Conservation (phyloP, 2,888 invertebrate species). For the Alloplasta piceator region DNA sequence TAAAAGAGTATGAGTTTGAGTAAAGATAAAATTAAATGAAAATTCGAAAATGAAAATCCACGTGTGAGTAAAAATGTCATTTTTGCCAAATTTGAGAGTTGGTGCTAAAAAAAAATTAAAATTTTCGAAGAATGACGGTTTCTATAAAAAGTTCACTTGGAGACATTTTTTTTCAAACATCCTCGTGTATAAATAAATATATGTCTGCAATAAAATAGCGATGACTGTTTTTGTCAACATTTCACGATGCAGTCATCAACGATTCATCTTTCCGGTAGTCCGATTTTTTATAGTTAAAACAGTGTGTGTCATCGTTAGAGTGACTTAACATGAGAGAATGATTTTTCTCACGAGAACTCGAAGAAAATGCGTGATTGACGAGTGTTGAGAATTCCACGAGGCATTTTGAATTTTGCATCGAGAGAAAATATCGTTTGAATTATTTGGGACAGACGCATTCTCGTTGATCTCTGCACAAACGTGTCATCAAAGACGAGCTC, state of each 20-base stretch:
- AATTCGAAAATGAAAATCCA: too few relatives aligned
- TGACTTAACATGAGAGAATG: not conserved
- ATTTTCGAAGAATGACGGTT: too few relatives aligned
- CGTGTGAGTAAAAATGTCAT: too few relatives aligned
- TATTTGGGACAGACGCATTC: slow-evolving; percentile 35
- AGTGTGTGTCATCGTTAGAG: not conserved
- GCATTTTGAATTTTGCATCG: slow-evolving; percentile 18
- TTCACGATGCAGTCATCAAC: not conserved
- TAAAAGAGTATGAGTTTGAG: too few relatives aligned
- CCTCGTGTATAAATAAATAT: too few relatives aligned
- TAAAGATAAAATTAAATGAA: too few relatives aligned
- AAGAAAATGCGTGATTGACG: slow-evolving; percentile 16
- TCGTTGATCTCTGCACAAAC: not conserved
- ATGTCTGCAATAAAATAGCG: too few relatives aligned
- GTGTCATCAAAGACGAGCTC: not conserved
- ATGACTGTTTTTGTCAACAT: too few relatives aligned
- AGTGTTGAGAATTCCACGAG: slow-evolving; percentile 25
- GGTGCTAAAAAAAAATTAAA: too few relatives aligned
- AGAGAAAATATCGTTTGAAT: slow-evolving; percentile 36
- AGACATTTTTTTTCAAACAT: too few relatives aligned
- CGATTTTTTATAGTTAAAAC: not conserved
- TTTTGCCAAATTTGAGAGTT: too few relatives aligned
- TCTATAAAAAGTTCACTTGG: too few relatives aligned
- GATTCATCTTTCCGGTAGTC: not conserved
- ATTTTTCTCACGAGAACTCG: not conserved